phyloP scores from a whole-genome alignment of 2,113 vertebrate species.

The Sceloporus tristichus region DNA sequence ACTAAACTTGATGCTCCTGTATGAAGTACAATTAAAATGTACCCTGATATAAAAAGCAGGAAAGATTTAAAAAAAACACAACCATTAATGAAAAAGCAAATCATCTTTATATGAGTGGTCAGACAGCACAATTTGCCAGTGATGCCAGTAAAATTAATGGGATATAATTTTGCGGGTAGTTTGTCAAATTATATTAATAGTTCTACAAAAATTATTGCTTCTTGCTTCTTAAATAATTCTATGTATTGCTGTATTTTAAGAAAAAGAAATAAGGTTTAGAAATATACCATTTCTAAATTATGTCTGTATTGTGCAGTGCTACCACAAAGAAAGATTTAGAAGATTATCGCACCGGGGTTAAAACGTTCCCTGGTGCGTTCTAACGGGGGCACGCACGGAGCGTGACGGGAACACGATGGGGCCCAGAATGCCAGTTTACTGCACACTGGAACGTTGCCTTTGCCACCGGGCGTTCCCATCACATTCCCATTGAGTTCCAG shows the following conservation, averaged over 20 bases:
- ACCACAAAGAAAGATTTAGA: too few relatives aligned
- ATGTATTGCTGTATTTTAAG: neutral
- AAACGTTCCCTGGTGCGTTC: too few relatives aligned
- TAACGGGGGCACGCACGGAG: too few relatives aligned
- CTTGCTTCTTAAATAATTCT: slow-evolving; percentile 11
- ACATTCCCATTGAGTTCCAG: too few relatives aligned
- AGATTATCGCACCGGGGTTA: too few relatives aligned
- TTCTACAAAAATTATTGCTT: neutral
- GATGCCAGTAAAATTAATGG: neutral
- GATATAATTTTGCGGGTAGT: neutral
- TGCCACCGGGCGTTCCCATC: too few relatives aligned
- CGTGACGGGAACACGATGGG: too few relatives aligned
- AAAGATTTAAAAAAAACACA: neutral
- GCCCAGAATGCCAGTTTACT: too few relatives aligned
- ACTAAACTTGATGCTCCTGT: neutral
- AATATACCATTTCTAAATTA: neutral
- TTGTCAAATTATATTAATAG: neutral
- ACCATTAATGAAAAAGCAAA: slow-evolving; percentile 15
- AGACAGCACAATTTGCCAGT: slow-evolving; percentile 1
- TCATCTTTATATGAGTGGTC: slow-evolving; percentile 7
- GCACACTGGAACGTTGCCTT: too few relatives aligned
- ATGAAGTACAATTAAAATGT: neutral
- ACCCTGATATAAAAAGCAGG: neutral
- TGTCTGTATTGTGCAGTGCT: neutral
- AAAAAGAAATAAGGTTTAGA: slow-evolving; percentile 7